Evolutionary conservation across 1,140 invertebrate genomes (phyloP).

Genomic region (Rhynchophorus ferrugineus): DNA sequence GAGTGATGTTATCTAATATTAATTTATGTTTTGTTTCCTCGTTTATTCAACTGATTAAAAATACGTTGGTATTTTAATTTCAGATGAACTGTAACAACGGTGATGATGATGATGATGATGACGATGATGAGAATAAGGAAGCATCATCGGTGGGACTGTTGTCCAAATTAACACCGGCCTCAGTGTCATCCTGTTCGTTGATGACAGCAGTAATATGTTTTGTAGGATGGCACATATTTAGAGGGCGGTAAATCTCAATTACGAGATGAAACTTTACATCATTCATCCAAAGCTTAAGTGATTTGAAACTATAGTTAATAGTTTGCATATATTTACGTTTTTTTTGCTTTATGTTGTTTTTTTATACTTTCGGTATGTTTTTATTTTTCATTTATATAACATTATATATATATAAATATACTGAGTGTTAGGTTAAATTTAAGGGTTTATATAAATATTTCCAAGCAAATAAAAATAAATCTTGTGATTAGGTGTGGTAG

Average conservation of each 20-base stretch:
- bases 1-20: conserved; percentile 18
- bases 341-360: conserved; percentile 32
- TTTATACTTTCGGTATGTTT: conserved; percentile 35
- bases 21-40: background rate
- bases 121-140: conserved; percentile 5
- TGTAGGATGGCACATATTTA: conserved; percentile 30
- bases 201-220: conserved; percentile 41
- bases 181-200: conserved; percentile 32
- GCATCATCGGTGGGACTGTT: conserved; percentile 29
- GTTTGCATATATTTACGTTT: conserved; percentile 21
- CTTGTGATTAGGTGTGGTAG: conserved; percentile 20
- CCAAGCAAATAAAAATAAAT: conserved; percentile 21
- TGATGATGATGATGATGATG: conserved; percentile 7
- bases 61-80: conserved; percentile 1
- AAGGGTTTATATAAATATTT: conserved; percentile 22
- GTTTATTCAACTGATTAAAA: background rate
- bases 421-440: conserved; percentile 27
- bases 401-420: conserved; percentile 26
- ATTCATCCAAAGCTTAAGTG: conserved; percentile 33
- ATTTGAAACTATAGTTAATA: conserved; percentile 23
- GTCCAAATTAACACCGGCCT: conserved; percentile 36
- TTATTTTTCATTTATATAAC: conserved; percentile 21
- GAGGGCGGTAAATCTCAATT: conserved; percentile 25
- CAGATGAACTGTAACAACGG: conserved; percentile 12
- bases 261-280: background rate